Evolutionary conservation across 2,113 vertebrate genomes (phyloP), one percentile per base, ranked within the genome.

Genomic region (Neodontobutis hainanensis): DNA sequence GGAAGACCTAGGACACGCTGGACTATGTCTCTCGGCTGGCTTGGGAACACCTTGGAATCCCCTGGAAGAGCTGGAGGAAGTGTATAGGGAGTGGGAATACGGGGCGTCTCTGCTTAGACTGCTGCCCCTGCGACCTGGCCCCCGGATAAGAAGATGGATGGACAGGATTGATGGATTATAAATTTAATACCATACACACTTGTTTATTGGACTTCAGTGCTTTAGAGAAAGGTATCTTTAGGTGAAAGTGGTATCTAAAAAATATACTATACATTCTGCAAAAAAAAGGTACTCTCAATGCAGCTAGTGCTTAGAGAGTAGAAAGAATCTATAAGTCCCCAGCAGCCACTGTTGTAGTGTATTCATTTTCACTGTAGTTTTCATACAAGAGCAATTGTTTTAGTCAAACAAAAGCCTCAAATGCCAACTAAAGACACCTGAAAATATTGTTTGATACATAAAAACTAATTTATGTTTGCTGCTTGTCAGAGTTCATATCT

Each of bases 381-480:
- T 42, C 14, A 34, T 61, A 34, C 35, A 45, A 59, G 32, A 74
- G 46, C n/a, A 56, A 50, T 7, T 50, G 14, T 16, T 61, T 56
- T 55, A 59, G 14, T 67, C 46, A 32, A 55, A 63, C 36, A 65
- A 51, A 45, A 57, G 58, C 63, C 15, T 49, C 45, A 67, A 11
- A 78, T 40, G 53, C 65, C 65, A 58, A 47, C 80, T 38, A 85
- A 64, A 53, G 89, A 73, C 87, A 68, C 81, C 87, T 62, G 85
- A 80, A 89, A 92, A 85, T 95, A 95, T 95, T 95, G 96, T 93
- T 94, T 90, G 94, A 94, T 91, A 94, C 93, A 94, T 95, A 93
- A 95, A 96, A 95, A 92, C 92, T 93, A 93, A 95, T 95, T 95
- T 95, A 91, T 90, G 94, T 95, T 96, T 97, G 88, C 90, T 91